phyloP scores from a whole-genome alignment of 2,113 vertebrate species.

The Hepsetus odoe region DNA sequence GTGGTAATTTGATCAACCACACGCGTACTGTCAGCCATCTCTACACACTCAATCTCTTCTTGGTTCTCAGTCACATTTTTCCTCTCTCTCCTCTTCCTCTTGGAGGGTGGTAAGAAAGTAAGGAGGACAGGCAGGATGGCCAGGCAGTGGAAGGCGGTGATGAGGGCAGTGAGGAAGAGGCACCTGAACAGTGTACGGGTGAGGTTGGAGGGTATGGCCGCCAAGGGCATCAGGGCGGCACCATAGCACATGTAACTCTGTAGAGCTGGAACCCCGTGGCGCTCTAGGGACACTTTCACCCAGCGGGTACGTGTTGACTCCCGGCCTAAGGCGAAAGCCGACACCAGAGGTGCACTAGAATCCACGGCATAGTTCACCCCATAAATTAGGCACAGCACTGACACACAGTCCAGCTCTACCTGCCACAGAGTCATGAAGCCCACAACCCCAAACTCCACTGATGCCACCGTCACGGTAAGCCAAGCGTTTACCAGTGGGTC shows the following conservation, averaged over 20 bases:
- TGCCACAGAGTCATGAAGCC: slow-evolving; percentile 99
- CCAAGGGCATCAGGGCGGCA: slow-evolving; percentile 92
- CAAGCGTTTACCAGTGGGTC: slow-evolving; percentile 94
- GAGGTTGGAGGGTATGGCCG: slow-evolving; percentile 95
- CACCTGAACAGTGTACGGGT: slow-evolving; percentile 97
- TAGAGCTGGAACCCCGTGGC: slow-evolving; percentile 93
- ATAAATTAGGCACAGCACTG: slow-evolving; percentile 94
- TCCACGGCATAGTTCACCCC: slow-evolving; percentile 95
- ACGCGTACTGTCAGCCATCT: slow-evolving; percentile 95
- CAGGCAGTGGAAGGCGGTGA: slow-evolving; percentile 98
- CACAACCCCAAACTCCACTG: slow-evolving; percentile 95
- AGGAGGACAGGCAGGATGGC: slow-evolving; percentile 98
- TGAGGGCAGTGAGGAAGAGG: slow-evolving; percentile 95
- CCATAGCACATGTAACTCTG: slow-evolving; percentile 96
- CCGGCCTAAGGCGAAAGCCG: slow-evolving; percentile 92
- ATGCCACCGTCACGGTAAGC: slow-evolving; percentile 93
- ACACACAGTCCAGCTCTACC: slow-evolving; percentile 96
- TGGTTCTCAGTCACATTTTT: slow-evolving; percentile 80
- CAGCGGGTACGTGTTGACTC: slow-evolving; percentile 96
- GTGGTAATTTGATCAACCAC: slow-evolving; percentile 99
- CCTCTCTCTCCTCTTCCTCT: slow-evolving; percentile 86
- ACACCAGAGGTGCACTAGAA: slow-evolving; percentile 94
- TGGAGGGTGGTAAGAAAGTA: slow-evolving; percentile 97
- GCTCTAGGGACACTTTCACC: slow-evolving; percentile 94
- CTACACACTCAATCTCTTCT: slow-evolving; percentile 95